phyloP scores from a whole-genome alignment of 2,797 vertebrate genomes.

The Artibeus jamaicensis region DNA sequence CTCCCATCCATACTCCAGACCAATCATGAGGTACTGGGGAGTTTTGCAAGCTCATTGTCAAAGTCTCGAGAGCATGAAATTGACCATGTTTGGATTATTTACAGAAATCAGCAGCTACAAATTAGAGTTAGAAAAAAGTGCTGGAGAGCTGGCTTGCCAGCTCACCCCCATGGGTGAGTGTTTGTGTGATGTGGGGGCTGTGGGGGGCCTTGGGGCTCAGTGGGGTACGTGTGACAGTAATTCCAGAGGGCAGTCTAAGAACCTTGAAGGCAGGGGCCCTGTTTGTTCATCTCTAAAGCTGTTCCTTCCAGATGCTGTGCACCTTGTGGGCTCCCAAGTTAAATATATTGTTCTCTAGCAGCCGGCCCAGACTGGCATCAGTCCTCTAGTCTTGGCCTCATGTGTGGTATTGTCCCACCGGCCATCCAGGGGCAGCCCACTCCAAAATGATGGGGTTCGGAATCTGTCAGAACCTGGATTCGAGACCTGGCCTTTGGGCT shows the following conservation, averaged over 20 bases:
- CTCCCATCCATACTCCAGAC: not conserved
- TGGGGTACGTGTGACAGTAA: not conserved
- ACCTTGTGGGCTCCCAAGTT: not conserved
- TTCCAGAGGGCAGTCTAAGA: not conserved
- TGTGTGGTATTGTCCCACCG: not conserved
- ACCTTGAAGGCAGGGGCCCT: not conserved
- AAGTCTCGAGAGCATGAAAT: not conserved
- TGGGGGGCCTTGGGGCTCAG: not conserved
- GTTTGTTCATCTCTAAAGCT: not conserved
- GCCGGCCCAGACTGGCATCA: not conserved
- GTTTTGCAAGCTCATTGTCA: not conserved
- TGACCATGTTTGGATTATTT: not conserved
- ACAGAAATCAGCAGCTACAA: not conserved
- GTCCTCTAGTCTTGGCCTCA: not conserved
- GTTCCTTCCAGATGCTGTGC: not conserved
- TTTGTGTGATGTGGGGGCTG: not conserved
- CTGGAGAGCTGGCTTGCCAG: not conserved
- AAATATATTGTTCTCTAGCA: not conserved
- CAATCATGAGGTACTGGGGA: not conserved
- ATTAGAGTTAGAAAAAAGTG: not conserved
- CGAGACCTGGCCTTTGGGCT: not conserved
- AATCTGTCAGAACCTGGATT: not conserved
- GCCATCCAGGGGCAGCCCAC: not conserved
- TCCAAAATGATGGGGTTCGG: not conserved
- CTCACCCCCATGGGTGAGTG: too few species aligned